Evolutionary conservation across 1,140 invertebrate genomes (phyloP).

Genomic region (Caerostris darwini): DNA sequence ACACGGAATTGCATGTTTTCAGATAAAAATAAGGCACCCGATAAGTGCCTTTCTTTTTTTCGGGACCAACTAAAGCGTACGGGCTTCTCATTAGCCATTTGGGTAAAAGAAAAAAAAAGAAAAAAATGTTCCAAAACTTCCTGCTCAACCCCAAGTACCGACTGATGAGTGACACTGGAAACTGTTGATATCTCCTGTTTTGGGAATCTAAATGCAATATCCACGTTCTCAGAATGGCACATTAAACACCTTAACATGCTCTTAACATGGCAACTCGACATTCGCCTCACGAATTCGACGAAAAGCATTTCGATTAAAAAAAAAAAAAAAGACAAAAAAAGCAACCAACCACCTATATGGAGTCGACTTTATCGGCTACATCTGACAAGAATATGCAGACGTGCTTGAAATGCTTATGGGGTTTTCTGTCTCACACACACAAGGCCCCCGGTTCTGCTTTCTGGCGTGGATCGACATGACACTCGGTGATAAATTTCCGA

Average conservation of each 20-base stretch:
- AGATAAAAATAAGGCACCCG: neutral
- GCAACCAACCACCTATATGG: neutral
- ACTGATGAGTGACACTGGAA: neutral
- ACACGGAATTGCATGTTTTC: neutral
- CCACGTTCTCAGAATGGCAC: conserved; percentile 23
- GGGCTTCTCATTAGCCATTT: neutral
- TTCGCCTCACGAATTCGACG: conserved; percentile 11
- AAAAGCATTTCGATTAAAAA: conserved; percentile 27
- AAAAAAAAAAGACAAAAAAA: neutral
- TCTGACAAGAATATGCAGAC: neutral
- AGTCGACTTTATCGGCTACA: neutral
- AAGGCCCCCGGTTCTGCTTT: neutral
- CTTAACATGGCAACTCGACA: neutral
- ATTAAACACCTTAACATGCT: conserved; percentile 43
- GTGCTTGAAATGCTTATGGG: neutral
- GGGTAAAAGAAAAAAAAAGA: too few relatives aligned
- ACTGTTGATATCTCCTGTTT: neutral
- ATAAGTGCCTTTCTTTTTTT: neutral
- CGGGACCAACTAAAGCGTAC: neutral
- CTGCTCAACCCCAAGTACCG: neutral
- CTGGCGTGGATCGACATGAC: conserved; percentile 43
- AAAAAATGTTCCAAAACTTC: neutral
- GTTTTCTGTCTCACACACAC: neutral
- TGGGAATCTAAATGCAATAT: neutral
- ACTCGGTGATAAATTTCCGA: conserved; percentile 62